Evolutionary conservation across 2,888 invertebrate species (phyloP), one percentile per base, ranked within the genome.

Genomic region (Ophioninae sp.): DNA sequence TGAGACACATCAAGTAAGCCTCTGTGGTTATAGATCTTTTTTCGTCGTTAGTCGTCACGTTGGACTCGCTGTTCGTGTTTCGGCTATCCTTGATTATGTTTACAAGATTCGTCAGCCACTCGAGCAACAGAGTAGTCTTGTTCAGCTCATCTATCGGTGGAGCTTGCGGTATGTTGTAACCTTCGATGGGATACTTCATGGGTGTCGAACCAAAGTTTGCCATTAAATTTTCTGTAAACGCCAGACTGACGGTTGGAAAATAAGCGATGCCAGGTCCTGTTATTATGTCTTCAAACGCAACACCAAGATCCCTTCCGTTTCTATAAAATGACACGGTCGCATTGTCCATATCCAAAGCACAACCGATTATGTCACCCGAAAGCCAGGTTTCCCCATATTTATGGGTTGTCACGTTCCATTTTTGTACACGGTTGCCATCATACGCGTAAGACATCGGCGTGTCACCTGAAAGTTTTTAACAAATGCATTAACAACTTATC

Each of bases 361-460:
- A 95, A 0, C 96, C 96, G 79, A 97, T 97, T 73, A 97, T 95
- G 92, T 97, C 97, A 21, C 97, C 97, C n/a, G 95, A 95, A 86
- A 96, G 93, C 97, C 97, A 97, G 21, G 95, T 93, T 89, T 96
- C 95, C 0, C 97, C 97, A 90, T 97, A 97, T 85, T 95, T 95
- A 8, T 94, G 93, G 0, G 96, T 96, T 50, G 95, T 94, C 0
- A 95, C 95, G 88, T 96, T 96, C 96, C 96, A 96, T 88, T 95
- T 95, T 78, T 95, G 93, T 0, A 96, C 93, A 10, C 96, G 93
- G 79, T 95, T 96, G 0, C 96, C 96, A 90, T 96, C 96, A 89
- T 96, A 97, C 0, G 96, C 96, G 91, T 96, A 97, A 0, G 97
- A 97, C 87, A 95, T 94, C 6, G 95, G 93, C 0, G 97, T 96